Evolutionary conservation across 2,888 invertebrate genomes (phyloP).

Genomic region (Danaus chrysippus): DNA sequence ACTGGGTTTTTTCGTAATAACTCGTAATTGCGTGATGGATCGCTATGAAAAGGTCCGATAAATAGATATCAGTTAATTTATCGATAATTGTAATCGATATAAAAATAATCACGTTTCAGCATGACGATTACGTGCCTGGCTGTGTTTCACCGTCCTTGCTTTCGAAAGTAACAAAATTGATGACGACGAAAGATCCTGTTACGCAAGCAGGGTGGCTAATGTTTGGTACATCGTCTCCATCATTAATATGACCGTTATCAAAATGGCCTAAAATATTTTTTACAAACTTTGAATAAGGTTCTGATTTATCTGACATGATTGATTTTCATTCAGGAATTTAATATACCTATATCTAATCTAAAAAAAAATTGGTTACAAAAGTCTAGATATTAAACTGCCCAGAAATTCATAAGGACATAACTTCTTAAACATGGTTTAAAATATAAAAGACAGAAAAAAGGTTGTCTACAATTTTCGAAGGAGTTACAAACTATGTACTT

Average conservation of each 20-base stretch:
- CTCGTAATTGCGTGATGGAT: conserved; percentile 65
- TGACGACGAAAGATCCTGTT: conserved; percentile 55
- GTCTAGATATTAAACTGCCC: too few species aligned
- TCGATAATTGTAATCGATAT: conserved; percentile 9
- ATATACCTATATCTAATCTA: background rate
- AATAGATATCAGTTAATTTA: conserved; percentile 8
- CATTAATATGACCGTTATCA: background rate
- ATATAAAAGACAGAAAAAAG: too few species aligned
- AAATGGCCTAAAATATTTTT: background rate
- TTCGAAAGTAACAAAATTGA: conserved; percentile 56
- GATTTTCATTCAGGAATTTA: background rate
- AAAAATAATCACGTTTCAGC: conserved; percentile 40
- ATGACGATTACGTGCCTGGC: conserved; percentile 57
- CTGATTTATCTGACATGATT: background rate
- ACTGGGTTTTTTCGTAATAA: conserved; percentile 61
- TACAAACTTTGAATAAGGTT: too few species aligned
- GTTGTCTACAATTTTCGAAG: too few species aligned
- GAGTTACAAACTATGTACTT: too few species aligned
- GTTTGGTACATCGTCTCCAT: conserved; percentile 51
- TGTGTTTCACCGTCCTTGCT: conserved; percentile 56
- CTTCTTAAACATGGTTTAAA: too few species aligned
- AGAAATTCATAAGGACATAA: too few species aligned
- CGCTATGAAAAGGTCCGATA: conserved; percentile 58
- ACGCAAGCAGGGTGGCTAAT: conserved; percentile 66
- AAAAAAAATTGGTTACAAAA: background rate